Evolutionary conservation across 2,113 vertebrate genomes (phyloP).

Genomic region (Onychostruthus taczanowskii): DNA sequence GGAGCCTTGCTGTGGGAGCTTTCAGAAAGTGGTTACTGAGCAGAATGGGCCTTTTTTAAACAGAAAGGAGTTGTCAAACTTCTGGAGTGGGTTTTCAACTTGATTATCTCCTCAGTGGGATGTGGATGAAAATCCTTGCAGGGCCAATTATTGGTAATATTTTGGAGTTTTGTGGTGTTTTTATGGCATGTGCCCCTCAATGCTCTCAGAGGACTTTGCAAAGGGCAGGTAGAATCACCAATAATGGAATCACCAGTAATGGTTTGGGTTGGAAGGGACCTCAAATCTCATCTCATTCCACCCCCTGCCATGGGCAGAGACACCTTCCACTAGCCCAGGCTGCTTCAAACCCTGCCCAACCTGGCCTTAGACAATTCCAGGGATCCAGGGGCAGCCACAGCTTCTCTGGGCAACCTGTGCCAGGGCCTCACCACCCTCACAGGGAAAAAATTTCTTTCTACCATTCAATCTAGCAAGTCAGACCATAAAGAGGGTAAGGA

Average conservation of each 20-base stretch:
- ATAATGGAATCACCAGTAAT: neutral
- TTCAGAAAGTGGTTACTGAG: slow-evolving; percentile 12
- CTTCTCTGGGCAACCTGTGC: accelerated
- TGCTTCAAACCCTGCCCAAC: accelerated
- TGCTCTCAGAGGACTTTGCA: neutral
- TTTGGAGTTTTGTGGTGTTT: neutral
- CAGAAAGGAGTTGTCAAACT: neutral
- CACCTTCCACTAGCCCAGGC: accelerated
- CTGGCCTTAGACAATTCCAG: neutral
- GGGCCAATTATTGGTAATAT: neutral
- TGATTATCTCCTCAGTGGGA: slow-evolving; percentile 37
- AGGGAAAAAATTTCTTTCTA: neutral
- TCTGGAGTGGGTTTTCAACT: slow-evolving; percentile 20
- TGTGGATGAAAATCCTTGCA: neutral
- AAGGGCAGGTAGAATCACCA: neutral
- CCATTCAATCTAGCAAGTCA: neutral
- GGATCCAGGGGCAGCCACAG: neutral
- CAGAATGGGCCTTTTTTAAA: slow-evolving; percentile 20
- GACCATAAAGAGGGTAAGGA: neutral
- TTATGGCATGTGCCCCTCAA: neutral
- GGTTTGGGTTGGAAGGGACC: neutral
- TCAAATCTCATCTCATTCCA: neutral
- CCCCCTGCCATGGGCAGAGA: neutral
- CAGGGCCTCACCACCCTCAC: accelerated
- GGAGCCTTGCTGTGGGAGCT: slow-evolving; percentile 51